These are phyloP conservation scores for Vireo griseus DNA, from an alignment of 2,797 vertebrate species.

Conservation along the genomic window DNA sequence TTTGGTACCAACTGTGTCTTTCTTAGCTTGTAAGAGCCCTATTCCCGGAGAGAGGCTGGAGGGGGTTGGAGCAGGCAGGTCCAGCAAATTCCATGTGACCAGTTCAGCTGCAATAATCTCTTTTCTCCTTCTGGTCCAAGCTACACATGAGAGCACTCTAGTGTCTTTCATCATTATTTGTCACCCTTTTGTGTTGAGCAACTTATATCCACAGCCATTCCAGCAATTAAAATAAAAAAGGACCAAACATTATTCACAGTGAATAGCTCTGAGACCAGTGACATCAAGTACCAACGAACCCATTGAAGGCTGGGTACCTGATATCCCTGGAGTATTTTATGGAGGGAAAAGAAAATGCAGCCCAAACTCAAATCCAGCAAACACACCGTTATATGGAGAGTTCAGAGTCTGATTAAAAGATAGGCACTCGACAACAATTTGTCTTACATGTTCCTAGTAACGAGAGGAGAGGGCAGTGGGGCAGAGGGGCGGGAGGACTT, in stretches of 20 bases:
- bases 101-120: slow-evolving; percentile 85
- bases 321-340: slow-evolving; percentile 72
- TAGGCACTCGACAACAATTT: slow-evolving; percentile 17
- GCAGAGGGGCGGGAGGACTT: not conserved
- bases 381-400: slow-evolving; percentile 46
- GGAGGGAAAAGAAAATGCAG: slow-evolving; percentile 34
- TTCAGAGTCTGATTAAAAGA: slow-evolving; percentile 56
- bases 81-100: slow-evolving; percentile 77
- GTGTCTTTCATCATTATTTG: slow-evolving; percentile 84
- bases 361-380: slow-evolving; percentile 47
- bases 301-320: slow-evolving; percentile 70
- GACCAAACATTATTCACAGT: slow-evolving; percentile 73
- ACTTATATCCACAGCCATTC: slow-evolving; percentile 82
- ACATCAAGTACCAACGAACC: slow-evolving; percentile 70
- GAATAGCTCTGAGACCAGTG: slow-evolving; percentile 70
- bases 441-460: not conserved
- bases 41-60: slow-evolving; percentile 52
- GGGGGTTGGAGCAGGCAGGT: slow-evolving; percentile 67
- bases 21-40: slow-evolving; percentile 62
- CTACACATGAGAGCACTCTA: slow-evolving; percentile 82
- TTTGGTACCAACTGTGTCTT: slow-evolving; percentile 47
- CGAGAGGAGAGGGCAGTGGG: not conserved
- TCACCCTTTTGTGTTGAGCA: slow-evolving; percentile 79
- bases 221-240: slow-evolving; percentile 81
- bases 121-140: slow-evolving; percentile 79